Base-by-base conservation (phyloP, 2,113 vertebrate genomes). In the Hippocampus zosterae region DNA sequence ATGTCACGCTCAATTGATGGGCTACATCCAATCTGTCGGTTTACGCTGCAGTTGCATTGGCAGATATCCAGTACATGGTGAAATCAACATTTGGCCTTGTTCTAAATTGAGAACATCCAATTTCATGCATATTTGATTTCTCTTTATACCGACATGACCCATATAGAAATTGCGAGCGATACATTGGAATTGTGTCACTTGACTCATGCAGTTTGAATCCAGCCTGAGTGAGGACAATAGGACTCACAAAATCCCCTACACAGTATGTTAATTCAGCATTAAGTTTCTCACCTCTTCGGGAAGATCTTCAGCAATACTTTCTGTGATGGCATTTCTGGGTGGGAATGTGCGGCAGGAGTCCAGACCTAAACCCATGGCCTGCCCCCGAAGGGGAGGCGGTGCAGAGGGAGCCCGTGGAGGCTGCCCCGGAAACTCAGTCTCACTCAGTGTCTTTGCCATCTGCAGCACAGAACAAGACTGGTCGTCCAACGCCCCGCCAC, bases 401-500 rank as follows among this genome's bases (percentile, higher is more conserved):
- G 88, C 85, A 1, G 90, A 85, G 2, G 88, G 87, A 59, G 90
- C 91, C 4, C 92, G 88, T 2, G 79, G 81, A 25, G 81, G 85
- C 37, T 90, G 92, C 0, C 86, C 80, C 0, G 89, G 78, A 11
- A 94, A 98, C 81, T 97, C 96, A 66, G 93, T 95, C 83, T 98
- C 96, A 5, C 96, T 98, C 85, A 98, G 88, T 0, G 94, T 96
- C 87, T 95, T 96, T 78, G 96, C 96, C 94, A 98, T 95, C 89
- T 98, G 96, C 29, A 98, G 94, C 73, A 98, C 96, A 0, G 96
- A 98, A 82, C 96, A 98, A 3, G 96, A 98, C 25, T 95, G 95
- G 78, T 98, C 96, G 1, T 98, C 96, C 37, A 93, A 71, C 1
- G 55, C 85, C 3, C 60, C 73, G 5, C 73, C 40, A 13, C 88